Base-by-base conservation (phyloP, 2,797 vertebrate species). In the Gadopsis bispinosus region DNA sequence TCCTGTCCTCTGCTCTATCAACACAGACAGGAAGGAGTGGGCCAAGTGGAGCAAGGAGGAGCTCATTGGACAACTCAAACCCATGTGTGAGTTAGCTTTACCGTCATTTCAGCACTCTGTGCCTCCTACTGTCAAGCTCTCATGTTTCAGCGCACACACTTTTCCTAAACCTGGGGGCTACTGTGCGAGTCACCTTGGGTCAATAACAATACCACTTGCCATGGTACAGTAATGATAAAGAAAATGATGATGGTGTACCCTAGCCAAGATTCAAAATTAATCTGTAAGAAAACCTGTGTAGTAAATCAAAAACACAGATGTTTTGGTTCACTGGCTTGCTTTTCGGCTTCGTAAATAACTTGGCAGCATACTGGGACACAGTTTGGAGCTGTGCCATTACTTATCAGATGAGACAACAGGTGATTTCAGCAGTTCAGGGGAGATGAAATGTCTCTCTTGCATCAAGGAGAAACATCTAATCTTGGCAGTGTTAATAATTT, bases 21-120 rank as follows among this genome's bases (percentile, higher is more conserved):
- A 99, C 95, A 99, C 97, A 3, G 98, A 98, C 95, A 97, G 97
- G 93, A 99, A 99, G 91, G 98, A 99, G 89, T 99, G 98, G 98
- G 98, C 97, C 3, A 99, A 99, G 90, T 99, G 98, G 98, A 98
- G 97, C 16, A 98, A 98, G 82, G 98, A 99, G 88, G 98, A 99
- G 82, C 97, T 99, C 71, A 97, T 99, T 26, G 97, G 97, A 83
- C 98, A 99, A 92, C 97, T 99, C 69, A 99, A 99, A 66, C 98
- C 98, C 6, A 99, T 99, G 98, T 99, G 98, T 99, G 94, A 99
- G 98, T 92, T 74, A 17, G 62, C 53, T 51, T 72, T 60, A 66
- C 73, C 19, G 13, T 69, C 67, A 77, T 54, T 54, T 65, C 45
- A 69, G 54, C 59, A 7, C 72, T 69, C 66, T 4, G 41, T 67